Percentiles rank a stretch among this genome's conserved stretches.
These are phyloP conservation scores for Melanotaenia parkinsoni DNA, from an alignment of 2,797 vertebrate genomes.

Conservation along the genomic window DNA sequence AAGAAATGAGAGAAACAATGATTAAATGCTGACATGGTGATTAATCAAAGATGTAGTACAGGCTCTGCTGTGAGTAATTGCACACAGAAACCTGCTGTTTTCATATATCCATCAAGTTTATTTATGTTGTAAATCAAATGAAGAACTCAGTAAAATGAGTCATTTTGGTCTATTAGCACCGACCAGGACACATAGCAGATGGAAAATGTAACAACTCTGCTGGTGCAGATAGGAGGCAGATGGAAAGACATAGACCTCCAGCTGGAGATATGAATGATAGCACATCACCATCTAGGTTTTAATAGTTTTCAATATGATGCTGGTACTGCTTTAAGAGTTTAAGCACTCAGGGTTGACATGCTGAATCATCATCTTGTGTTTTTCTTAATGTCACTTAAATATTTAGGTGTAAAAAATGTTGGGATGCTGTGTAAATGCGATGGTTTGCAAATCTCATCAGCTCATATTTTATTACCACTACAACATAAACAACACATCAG, in stretches of 20 bases:
- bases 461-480: too few species aligned
- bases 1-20: background rate
- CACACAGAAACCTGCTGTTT: background rate
- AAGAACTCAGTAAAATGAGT: background rate
- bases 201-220: constrained; percentile 23
- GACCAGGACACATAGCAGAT: constrained; percentile 27
- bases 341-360: too few species aligned
- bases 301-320: too few species aligned
- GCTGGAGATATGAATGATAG: constrained; percentile 25
- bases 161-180: background rate
- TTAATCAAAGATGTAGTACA: background rate
- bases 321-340: too few species aligned
- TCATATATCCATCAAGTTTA: background rate
- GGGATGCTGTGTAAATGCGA: too few species aligned
- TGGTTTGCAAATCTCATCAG: too few species aligned
- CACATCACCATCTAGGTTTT: constrained; percentile 8
- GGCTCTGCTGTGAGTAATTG: background rate
- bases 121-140: background rate
- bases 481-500: too few species aligned
- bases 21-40: background rate
- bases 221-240: background rate
- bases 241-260: constrained; percentile 19
- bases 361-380: too few species aligned
- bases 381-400: too few species aligned
- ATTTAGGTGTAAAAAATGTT: too few species aligned